Percentiles rank a stretch among this genome's conserved stretches.
Conservation (phyloP, 2,113 vertebrate genomes). For the Nipponia nippon region DNA sequence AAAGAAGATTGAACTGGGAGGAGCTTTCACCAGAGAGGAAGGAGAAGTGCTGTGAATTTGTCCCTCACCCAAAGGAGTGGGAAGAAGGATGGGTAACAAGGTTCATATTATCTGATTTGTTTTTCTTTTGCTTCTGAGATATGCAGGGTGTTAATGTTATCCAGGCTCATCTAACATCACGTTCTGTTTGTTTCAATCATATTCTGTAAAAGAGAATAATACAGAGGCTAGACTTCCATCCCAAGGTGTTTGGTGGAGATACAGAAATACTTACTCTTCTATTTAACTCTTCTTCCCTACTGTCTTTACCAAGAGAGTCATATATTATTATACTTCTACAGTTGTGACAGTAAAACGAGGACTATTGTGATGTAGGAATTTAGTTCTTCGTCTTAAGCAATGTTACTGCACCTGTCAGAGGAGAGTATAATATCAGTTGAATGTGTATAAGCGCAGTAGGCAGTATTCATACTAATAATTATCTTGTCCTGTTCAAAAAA, state of each 20-base stretch:
- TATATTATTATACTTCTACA: not conserved
- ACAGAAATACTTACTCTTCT: not conserved
- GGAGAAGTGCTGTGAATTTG: not conserved
- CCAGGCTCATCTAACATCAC: not conserved
- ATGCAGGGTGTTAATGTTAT: not conserved
- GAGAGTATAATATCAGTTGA: not conserved
- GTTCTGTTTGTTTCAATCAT: not conserved
- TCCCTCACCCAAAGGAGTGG: not conserved
- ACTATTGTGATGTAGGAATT: not conserved
- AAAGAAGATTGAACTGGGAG: not conserved
- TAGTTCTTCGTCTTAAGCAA: not conserved
- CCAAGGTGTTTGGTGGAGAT: not conserved
- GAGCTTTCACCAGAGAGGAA: not conserved
- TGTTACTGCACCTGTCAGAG: not conserved
- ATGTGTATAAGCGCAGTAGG: not conserved
- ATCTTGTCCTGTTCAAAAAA: conserved; percentile 29
- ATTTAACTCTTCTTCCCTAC: not conserved
- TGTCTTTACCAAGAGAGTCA: not conserved
- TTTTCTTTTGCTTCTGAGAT: not conserved
- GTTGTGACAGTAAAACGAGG: not conserved
- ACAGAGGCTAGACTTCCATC: not conserved
- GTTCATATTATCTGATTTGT: not conserved
- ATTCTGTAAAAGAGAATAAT: not conserved
- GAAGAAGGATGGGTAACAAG: not conserved
- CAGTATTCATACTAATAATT: not conserved